These are phyloP conservation scores for Caloenas nicobarica DNA, from an alignment of 2,113 vertebrate genomes.

Conservation along the genomic window DNA sequence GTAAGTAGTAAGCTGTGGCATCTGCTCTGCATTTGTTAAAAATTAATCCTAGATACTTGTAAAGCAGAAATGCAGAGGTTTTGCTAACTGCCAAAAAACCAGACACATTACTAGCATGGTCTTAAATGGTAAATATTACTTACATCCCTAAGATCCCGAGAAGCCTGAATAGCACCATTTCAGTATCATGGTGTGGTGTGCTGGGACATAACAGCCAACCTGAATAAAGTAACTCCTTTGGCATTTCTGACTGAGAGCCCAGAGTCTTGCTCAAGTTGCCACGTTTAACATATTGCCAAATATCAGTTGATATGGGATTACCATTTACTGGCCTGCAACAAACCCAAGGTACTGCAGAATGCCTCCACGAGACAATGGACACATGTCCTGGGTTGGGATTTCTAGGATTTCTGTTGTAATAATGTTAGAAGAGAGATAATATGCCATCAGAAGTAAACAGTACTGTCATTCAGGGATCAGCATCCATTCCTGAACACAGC, in stretches of 20 bases:
- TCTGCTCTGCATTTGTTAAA: background rate
- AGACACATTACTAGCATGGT: background rate
- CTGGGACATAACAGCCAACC: background rate
- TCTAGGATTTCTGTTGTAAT: background rate
- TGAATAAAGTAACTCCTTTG: background rate
- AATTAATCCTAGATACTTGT: background rate
- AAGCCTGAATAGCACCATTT: background rate
- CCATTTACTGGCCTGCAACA: background rate
- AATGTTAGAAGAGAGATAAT: background rate
- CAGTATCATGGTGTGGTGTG: rapidly evolving
- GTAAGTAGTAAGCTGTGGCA: background rate
- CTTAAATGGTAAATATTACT: background rate
- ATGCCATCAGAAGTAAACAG: background rate
- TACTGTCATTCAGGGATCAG: background rate
- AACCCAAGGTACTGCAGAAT: background rate
- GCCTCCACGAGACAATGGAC: background rate
- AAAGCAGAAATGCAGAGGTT: background rate
- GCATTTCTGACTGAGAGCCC: background rate
- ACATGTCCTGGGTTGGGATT: background rate
- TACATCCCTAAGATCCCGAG: background rate
- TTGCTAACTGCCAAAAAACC: background rate
- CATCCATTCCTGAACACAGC: background rate
- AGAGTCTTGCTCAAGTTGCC: background rate
- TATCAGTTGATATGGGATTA: background rate
- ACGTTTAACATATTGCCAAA: background rate